Evolutionary conservation across 2,888 invertebrate species (phyloP).

Genomic region (Callimorpha dominula): DNA sequence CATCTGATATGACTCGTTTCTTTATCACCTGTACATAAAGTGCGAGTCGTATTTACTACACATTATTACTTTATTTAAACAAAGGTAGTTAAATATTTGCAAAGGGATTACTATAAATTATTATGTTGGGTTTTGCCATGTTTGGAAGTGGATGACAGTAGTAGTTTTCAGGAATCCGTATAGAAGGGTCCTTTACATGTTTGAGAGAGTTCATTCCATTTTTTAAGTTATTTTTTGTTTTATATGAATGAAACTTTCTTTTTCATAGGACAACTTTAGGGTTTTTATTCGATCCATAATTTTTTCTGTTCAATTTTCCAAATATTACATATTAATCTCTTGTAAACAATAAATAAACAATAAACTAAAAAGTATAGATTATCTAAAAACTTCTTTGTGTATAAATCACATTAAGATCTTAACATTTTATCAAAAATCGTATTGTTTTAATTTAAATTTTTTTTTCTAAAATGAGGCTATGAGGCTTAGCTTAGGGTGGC

Average conservation of each 20-base stretch:
- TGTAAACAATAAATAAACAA: too few species aligned
- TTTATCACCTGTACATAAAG: slow-evolving; percentile 8
- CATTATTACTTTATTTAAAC: slow-evolving; percentile 7
- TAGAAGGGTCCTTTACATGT: background rate
- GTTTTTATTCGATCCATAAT: too few species aligned
- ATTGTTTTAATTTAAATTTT: too few species aligned
- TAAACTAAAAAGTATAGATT: too few species aligned
- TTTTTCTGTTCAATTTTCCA: too few species aligned
- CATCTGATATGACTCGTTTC: slow-evolving; percentile 15
- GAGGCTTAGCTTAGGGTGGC: too few species aligned
- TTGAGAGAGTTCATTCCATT: background rate
- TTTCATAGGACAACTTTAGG: background rate
- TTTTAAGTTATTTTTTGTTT: background rate
- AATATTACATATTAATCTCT: too few species aligned
- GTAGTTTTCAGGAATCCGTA: background rate
- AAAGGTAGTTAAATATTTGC: slow-evolving; percentile 7
- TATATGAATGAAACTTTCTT: background rate
- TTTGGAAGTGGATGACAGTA: slow-evolving; percentile 5
- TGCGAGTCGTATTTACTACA: slow-evolving; percentile 9
- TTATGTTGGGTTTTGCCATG: slow-evolving; percentile 1
- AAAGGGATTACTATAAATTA: background rate
- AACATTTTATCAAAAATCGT: too few species aligned
- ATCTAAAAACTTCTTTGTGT: too few species aligned
- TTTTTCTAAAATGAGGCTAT: too few species aligned
- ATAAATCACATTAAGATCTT: too few species aligned